phyloP scores from a whole-genome alignment of 1,140 invertebrate genomes.

The Penaeus chinensis region DNA sequence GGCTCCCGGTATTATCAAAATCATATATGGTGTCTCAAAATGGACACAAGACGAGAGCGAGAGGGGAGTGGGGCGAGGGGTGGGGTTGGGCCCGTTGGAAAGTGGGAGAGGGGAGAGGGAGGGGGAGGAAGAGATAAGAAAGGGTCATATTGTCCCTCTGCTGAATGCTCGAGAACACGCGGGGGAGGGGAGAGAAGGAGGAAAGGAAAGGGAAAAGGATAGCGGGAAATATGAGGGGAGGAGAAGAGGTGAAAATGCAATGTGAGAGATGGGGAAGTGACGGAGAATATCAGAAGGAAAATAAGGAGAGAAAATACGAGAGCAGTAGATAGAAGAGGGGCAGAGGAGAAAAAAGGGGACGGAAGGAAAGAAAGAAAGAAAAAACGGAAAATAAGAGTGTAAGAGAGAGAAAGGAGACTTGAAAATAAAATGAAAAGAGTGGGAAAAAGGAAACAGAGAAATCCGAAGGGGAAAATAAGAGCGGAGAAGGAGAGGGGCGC shows the following conservation, averaged over 20 bases:
- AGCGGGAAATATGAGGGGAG: not conserved
- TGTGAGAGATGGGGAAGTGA: not conserved
- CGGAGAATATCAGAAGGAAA: not conserved
- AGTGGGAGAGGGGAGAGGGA: not conserved
- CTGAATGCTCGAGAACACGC: too few relatives aligned
- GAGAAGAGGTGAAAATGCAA: not conserved
- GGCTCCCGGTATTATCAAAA: constrained; percentile 32
- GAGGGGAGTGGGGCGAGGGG: not conserved
- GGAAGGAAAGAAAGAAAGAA: not conserved
- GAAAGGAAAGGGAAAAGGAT: not conserved
- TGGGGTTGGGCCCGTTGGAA: too few relatives aligned
- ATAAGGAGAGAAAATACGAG: not conserved
- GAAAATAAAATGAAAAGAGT: not conserved
- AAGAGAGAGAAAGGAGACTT: not conserved
- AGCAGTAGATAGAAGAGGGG: not conserved
- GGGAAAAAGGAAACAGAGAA: not conserved
- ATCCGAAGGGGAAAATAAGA: not conserved
- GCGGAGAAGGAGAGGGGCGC: not conserved
- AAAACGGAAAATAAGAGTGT: not conserved
- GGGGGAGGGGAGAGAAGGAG: not conserved
- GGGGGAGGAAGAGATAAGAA: not conserved
- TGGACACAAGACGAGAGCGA: constrained; percentile 10
- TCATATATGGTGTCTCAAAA: constrained; percentile 45
- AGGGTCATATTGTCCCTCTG: not conserved
- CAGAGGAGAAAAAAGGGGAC: not conserved